A percentile compares a stretch with the other conserved stretches of the same genome.
Evolutionary conservation across 2,113 vertebrate species (phyloP).

Genomic region (Ovis canadensis): DNA sequence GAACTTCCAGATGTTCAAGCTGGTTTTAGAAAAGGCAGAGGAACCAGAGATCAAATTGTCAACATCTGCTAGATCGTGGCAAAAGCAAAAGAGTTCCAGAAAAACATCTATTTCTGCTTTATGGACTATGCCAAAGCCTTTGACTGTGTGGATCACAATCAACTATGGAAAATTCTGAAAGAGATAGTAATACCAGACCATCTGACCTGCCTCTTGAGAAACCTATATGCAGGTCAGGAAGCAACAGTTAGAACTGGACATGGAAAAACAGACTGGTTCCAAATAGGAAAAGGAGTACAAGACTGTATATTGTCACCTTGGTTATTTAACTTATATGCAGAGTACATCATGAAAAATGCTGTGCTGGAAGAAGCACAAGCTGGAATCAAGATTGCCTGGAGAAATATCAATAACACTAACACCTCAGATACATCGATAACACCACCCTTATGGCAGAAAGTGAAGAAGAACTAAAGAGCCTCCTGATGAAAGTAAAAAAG

Average conservation of each 20-base stretch:
- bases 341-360: rapidly evolving
- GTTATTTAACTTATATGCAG: not conserved
- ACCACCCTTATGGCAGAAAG: not conserved
- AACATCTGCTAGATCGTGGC: rapidly evolving
- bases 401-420: not conserved
- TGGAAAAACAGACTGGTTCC: not conserved
- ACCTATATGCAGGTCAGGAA: not conserved
- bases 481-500: not conserved
- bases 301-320: not conserved
- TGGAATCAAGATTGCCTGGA: not conserved
- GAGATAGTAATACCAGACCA: not conserved
- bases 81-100: not conserved
- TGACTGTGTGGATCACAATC: not conserved
- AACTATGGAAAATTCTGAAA: not conserved
- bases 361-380: not conserved
- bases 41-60: not conserved
- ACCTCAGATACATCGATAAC: not conserved
- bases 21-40: not conserved
- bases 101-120: not conserved
- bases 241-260: not conserved
- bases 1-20: not conserved
- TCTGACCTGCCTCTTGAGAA: not conserved
- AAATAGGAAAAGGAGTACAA: not conserved
- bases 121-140: not conserved
- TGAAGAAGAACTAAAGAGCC: not conserved